Evolutionary conservation across 2,797 vertebrate species (phyloP), one percentile per base, ranked within the genome.

Genomic region (Myotis myotis): DNA sequence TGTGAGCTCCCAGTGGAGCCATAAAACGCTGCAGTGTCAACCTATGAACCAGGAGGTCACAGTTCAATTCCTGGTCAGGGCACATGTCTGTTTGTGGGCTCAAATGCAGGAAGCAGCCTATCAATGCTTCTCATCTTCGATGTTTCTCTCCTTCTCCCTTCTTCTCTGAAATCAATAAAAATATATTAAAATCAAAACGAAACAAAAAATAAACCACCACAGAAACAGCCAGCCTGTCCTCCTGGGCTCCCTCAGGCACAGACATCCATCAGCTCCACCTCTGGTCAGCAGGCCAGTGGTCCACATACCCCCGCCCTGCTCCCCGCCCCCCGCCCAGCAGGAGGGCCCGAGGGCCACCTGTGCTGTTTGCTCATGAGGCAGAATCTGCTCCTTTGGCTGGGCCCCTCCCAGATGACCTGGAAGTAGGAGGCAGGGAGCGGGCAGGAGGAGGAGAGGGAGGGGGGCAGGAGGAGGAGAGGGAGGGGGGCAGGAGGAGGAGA

Each of bases 331-430:
- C n/a, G n/a, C n/a, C 3, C 49, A 33, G 30, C 15, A 28, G 36
- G 22, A 2, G 3, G 64, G 30, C 51, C 36, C 64, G 22, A 5
- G 22, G 13, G 62, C 15, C 49, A 41, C 75, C 36, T 44, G 49
- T 5, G 36, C 49, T 0, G 0, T n/a, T n/a, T 64, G 23, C n/a
- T 44, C 8, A 11, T 60, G 2, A 6, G 28, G 6, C 6, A 2
- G 2, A 1, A 3, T 28, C 28, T 28, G 80, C 71, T 16, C 28
- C 47, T 12, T 28, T 49, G 16, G 55, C 49, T 38, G 25, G 25
- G 36, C 49, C 55, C 55, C 4, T n/a, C 55, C 33, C n/a, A 20
- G 44, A 1, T n/a, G 20, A 41, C 66, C 70, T 28, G 57, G 38
- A 74, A 41, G 28, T 30, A 33, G 5, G 0, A 1, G 11, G 71